These are phyloP conservation scores for Indri indri DNA, from an alignment of 2,113 vertebrate species.

Conservation along the genomic window DNA sequence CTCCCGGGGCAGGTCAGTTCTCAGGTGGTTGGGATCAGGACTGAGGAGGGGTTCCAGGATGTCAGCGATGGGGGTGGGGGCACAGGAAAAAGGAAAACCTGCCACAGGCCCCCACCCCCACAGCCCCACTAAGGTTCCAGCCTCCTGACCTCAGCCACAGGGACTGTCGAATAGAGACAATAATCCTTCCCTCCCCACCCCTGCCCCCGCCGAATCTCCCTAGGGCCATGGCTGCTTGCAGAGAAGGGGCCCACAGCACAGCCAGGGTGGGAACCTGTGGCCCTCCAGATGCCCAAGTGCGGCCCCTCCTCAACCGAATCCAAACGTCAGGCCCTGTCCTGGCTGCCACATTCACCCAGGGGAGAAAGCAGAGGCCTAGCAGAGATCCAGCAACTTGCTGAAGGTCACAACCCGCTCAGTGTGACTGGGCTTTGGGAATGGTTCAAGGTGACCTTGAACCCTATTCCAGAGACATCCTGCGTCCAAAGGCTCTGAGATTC, in stretches of 20 bases:
- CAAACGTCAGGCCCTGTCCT: too few species aligned
- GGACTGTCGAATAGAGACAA: not conserved
- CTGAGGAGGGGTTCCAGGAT: too few species aligned
- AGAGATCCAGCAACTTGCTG: not conserved
- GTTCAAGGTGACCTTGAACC: not conserved
- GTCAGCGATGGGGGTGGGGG: not conserved
- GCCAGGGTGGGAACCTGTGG: too few species aligned
- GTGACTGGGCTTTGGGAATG: too few species aligned
- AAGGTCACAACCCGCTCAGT: fast-evolving
- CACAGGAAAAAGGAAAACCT: not conserved
- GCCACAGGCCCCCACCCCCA: not conserved
- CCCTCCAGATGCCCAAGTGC: too few species aligned
- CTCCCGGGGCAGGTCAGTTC: too few species aligned
- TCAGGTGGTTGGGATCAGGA: not conserved
- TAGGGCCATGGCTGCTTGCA: fast-evolving
- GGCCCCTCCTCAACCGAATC: too few species aligned
- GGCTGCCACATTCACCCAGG: fast-evolving
- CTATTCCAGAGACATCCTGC: not conserved
- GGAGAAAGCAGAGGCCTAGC: not conserved
- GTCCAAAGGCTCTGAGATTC: not conserved
- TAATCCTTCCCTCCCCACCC: not conserved
- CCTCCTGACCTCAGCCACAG: not conserved
- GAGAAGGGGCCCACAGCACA: fast-evolving
- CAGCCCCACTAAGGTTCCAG: not conserved
- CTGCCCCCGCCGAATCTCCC: not conserved